Conservation (phyloP, 2,797 vertebrate species). For the Vireo griseus region DNA sequence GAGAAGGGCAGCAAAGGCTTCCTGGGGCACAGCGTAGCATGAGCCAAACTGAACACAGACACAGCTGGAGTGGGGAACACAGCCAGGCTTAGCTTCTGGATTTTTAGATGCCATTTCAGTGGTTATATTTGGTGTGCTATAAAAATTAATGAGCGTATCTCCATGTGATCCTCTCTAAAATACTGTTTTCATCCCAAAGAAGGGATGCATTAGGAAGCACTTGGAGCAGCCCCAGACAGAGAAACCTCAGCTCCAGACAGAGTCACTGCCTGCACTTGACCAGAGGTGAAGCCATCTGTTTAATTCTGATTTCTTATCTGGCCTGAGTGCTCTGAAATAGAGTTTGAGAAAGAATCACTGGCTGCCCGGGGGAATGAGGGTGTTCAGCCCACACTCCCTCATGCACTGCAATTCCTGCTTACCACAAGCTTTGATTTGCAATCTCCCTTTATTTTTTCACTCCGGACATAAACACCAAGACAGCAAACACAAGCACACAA, state of each 20-base stretch:
- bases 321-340: background rate
- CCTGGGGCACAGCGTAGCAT: fast-evolving
- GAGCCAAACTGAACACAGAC: background rate
- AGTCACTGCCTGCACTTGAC: background rate
- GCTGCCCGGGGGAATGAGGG: background rate
- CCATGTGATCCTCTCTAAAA: background rate
- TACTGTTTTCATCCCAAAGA: background rate
- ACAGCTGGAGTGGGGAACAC: background rate
- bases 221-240: background rate
- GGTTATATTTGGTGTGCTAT: background rate
- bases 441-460: background rate
- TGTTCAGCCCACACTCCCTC: background rate
- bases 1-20: background rate
- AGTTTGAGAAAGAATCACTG: background rate
- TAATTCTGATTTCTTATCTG: background rate
- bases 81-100: background rate
- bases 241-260: background rate
- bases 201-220: background rate
- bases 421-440: background rate
- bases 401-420: background rate
- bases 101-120: background rate
- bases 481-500: background rate
- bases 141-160: background rate
- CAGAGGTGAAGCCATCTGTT: background rate
- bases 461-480: background rate